Evolutionary conservation across 1,140 invertebrate genomes (phyloP), one percentile per base, ranked within the genome.

Genomic region (Scaptomyza pallida): DNA sequence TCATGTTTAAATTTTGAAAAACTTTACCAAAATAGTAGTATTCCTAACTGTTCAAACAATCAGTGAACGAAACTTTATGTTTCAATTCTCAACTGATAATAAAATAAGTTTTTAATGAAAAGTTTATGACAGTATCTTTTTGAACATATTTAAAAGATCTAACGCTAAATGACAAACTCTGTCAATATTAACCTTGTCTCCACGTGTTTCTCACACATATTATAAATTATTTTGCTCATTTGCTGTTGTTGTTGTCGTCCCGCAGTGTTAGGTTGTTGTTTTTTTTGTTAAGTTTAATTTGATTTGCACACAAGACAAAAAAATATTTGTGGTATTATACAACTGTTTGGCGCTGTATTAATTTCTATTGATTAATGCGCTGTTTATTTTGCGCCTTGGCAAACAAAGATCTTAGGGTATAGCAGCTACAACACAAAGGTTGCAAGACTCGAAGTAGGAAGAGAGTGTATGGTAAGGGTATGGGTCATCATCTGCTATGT

Each of bases 311-410:
- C 50, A 50, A n/a, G n/a, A 8, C 33, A 75, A 30, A 8, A 30
- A 30, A 41, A 67, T 40, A 54, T 75, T 61, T 52, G 56, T 19
- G 51, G 60, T 63, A 80, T 80, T 81, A 85, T 81, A 86, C 80
- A 86, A 85, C 80, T 86, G 81, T 86, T 85, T 86, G 72, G 63
- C 77, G 77, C 67, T 77, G 80, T 85, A 86, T 88, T 81, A 81
- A 88, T 86, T 86, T 86, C 77, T 76, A 88, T 86, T 86, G 81
- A 86, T 86, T 86, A 86, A 86, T 86, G 82, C 70, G 81, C 82
- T 88, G 81, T 86, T 86, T 86, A 86, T 81, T 86, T 85, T 86
- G 82, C 81, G 80, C 76, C 81, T 80, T 44, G 55, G 47, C 48
- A 67, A 80, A 86, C 72, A 77, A 81, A 61, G 56, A 72, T 72